Base-by-base conservation (phyloP, 2,888 invertebrate genomes). In the Frankliniella fusca region DNA sequence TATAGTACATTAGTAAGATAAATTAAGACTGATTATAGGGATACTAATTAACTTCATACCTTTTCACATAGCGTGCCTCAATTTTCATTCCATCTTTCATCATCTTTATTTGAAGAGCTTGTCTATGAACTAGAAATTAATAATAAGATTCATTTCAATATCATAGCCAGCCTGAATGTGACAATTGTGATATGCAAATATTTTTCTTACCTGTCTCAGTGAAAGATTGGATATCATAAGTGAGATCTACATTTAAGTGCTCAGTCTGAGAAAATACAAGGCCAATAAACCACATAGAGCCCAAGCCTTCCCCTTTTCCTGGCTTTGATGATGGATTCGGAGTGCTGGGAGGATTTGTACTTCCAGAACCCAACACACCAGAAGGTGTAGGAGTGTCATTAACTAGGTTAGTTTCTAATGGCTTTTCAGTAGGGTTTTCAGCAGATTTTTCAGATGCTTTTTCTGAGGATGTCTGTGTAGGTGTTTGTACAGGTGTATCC, bases 251-350 rank as follows among this genome's bases (percentile, higher is more conserved):
- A 87, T 97, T 97, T 81, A 96, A 90, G 87, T 94, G 95, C 87
- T 94, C 94, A 20, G 94, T 93, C 89, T 96, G 96, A 86, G 94
- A 94, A 87, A 99, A 97, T 84, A 95, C 94, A 81, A 99, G 90
- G 0, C 99, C 99, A 86, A 99, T 97, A 89, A 99, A 99, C 99
- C 99, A 99, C 93, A 97, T 94, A 10, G 95, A 94, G 87, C 95
- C 70, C 27, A 76, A 27, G 8, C 70, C 70, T 23, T 76, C 70
- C n/a, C 61, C 61, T 23, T 76, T 76, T 12, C 70, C 70, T 23
- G 23, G 23, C 12, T 76, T 76, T 5, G 70, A 23, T 27, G 70
- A 23, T 27, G 27, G 23, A 27, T 27, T 85, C 3, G 84, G 84
- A 54, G 83, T 81, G 28, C 82, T 82, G 81, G 82, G 83, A 23